phyloP scores from a whole-genome alignment of 2,113 vertebrate species.

The Poeciliopsis prolifica region DNA sequence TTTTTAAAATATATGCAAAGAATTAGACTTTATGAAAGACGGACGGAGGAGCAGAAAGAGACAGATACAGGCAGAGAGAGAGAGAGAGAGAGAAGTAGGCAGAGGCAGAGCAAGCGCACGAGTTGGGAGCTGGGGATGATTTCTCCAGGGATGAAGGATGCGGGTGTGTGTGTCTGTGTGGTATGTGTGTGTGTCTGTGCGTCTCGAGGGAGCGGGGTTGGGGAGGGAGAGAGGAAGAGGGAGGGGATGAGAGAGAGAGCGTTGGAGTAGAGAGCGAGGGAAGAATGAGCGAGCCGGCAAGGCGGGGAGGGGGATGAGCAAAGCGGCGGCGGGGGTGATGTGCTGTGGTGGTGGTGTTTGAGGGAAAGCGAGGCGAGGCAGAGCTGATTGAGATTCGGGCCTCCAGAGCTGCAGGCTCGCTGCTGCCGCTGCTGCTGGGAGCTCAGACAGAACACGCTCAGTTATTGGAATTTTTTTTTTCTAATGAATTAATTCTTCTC shows the following conservation, averaged over 20 bases:
- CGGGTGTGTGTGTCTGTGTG: conserved; percentile 28
- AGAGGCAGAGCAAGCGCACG: conserved; percentile 57
- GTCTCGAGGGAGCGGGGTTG: conserved; percentile 20
- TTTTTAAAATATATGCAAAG: conserved; percentile 19
- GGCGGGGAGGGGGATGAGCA: not conserved
- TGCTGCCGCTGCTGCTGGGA: conserved; percentile 50
- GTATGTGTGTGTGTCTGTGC: conserved; percentile 24
- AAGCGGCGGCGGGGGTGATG: conserved; percentile 31
- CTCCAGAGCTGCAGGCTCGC: conserved; percentile 75
- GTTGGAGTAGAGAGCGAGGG: conserved; percentile 46
- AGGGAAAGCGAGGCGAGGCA: conserved; percentile 68
- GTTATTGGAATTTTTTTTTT: conserved; percentile 74
- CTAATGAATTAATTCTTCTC: conserved; percentile 79
- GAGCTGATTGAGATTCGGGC: conserved; percentile 78
- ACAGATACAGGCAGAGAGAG: conserved; percentile 35
- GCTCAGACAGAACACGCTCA: conserved; percentile 68
- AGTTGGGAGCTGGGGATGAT: conserved; percentile 75
- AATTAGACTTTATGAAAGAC: conserved; percentile 32
- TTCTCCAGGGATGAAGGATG: conserved; percentile 77
- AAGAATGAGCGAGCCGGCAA: conserved; percentile 39
- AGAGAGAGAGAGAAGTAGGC: conserved; percentile 34
- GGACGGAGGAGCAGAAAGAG: conserved; percentile 13
- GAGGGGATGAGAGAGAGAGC: conserved; percentile 20
- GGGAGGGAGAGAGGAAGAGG: conserved; percentile 15
- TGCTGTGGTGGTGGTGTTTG: not conserved